Percentiles rank a stretch among this genome's conserved stretches.
phyloP scores from a whole-genome alignment of 53 echinoderm and acorn worm genomes.

The Holothuria leucospilota region DNA sequence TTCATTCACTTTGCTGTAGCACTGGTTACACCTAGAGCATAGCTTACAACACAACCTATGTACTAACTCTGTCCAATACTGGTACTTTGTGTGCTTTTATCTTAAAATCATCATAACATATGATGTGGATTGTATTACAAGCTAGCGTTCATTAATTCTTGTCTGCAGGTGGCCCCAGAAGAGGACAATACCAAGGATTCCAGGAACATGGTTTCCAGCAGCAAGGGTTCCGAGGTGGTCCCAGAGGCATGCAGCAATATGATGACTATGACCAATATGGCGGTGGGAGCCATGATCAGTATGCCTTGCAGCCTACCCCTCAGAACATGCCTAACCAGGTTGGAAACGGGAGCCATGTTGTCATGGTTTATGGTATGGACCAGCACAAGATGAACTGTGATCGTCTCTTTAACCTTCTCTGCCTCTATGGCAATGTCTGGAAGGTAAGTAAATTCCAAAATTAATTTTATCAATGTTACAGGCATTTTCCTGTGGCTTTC shows the following conservation, averaged over 20 bases:
- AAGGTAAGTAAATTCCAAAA: conserved; percentile 62
- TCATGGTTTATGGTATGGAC: conserved; percentile 95
- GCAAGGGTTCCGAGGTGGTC: conserved; percentile 54
- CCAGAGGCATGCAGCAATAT: conserved; percentile 60
- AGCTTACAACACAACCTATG: no score
- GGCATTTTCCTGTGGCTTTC: no score
- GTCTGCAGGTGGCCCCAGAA: conserved; percentile 16
- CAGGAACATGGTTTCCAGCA: conserved; percentile 37
- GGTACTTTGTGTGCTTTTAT: no score
- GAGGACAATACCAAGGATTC: conserved; percentile 3
- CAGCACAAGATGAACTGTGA: conserved; percentile 96
- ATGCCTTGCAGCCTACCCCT: conserved; percentile 76
- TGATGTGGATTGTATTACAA: no score
- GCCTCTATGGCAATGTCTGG: conserved; percentile 95
- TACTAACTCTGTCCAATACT: no score
- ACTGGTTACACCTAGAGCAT: no score
- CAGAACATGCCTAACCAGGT: conserved; percentile 63
- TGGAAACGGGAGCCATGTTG: conserved; percentile 86
- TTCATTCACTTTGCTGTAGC: background rate
- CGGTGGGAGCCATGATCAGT: conserved; percentile 68
- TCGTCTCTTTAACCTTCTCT: conserved; percentile 92
- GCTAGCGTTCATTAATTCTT: background rate
- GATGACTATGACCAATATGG: conserved; percentile 70
- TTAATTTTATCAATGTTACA: background rate
- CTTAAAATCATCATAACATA: no score